Evolutionary conservation across 1,140 invertebrate genomes (phyloP).

Genomic region (Periplaneta americana): DNA sequence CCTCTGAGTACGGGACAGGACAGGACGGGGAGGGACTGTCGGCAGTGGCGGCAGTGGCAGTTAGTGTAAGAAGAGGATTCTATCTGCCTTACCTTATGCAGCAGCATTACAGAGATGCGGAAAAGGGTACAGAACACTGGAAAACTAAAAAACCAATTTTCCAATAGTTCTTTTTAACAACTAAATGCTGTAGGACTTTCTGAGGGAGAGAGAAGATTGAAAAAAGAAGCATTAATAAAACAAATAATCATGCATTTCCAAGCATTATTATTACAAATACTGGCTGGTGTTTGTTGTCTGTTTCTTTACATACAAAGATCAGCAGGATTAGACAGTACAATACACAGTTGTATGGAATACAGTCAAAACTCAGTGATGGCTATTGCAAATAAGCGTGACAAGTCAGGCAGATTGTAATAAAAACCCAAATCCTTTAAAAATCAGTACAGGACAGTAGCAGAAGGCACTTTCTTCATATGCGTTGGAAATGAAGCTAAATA

Average conservation of each 20-base stretch:
- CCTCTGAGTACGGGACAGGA: not conserved
- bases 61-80: slow-evolving; percentile 12
- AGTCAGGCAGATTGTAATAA: slow-evolving; percentile 23
- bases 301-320: slow-evolving; percentile 26
- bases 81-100: slow-evolving; percentile 17
- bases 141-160: slow-evolving; percentile 9
- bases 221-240: slow-evolving; percentile 74
- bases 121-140: slow-evolving; percentile 8
- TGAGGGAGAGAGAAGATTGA: slow-evolving; percentile 25
- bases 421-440: slow-evolving; percentile 22
- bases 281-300: slow-evolving; percentile 44
- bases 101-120: slow-evolving; percentile 17
- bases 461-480: slow-evolving; percentile 19
- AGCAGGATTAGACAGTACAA: slow-evolving; percentile 41
- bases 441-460: slow-evolving; percentile 22
- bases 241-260: slow-evolving; percentile 81
- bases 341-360: slow-evolving; percentile 39
- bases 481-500: slow-evolving; percentile 1
- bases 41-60: not conserved
- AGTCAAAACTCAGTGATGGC: slow-evolving; percentile 21
- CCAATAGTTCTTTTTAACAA: slow-evolving; percentile 3
- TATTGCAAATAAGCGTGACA: slow-evolving; percentile 23
- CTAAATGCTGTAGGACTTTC: slow-evolving; percentile 18
- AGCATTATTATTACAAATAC: slow-evolving; percentile 81
- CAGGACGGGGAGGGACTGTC: not conserved